phyloP scores from a whole-genome alignment of 2,797 vertebrate species.

The Philypnodon macrostomus region DNA sequence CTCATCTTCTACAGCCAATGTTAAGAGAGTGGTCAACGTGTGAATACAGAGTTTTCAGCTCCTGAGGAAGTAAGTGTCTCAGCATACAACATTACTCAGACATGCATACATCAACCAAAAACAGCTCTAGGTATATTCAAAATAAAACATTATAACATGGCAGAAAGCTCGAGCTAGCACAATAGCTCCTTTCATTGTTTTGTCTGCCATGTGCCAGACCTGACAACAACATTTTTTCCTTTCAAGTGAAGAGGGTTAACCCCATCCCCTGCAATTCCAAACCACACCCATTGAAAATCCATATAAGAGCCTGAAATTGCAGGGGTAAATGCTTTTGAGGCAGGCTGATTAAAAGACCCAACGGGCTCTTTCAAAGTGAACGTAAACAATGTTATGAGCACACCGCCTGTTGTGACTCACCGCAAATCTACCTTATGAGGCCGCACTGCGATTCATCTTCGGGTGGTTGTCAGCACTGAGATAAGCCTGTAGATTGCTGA shows the following conservation, averaged over 20 bases:
- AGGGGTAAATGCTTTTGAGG: constrained; percentile 66
- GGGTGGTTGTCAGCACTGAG: constrained; percentile 53
- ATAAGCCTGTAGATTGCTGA: constrained; percentile 62
- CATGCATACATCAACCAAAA: too few species aligned
- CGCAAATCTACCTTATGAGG: constrained; percentile 55
- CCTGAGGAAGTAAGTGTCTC: too few species aligned
- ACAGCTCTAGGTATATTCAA: too few species aligned
- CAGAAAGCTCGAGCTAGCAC: too few species aligned
- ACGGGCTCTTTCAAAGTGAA: constrained; percentile 65
- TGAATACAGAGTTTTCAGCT: too few species aligned
- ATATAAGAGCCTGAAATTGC: constrained; percentile 68
- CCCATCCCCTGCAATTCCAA: constrained; percentile 46
- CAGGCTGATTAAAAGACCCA: constrained; percentile 71
- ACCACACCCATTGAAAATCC: constrained; percentile 65
- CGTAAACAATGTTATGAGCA: constrained; percentile 66
- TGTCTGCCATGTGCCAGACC: constrained; percentile 44
- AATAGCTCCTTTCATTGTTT: constrained; percentile 60
- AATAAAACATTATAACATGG: too few species aligned
- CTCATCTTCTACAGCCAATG: too few species aligned
- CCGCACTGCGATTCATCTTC: constrained; percentile 54
- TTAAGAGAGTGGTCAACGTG: too few species aligned
- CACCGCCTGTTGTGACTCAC: constrained; percentile 62
- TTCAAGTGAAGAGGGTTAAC: constrained; percentile 46
- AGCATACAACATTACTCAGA: too few species aligned
- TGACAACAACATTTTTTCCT: constrained; percentile 28